These are phyloP conservation scores for Proterorhinus semilunaris DNA, from an alignment of 2,113 vertebrate species.

Conservation along the genomic window DNA sequence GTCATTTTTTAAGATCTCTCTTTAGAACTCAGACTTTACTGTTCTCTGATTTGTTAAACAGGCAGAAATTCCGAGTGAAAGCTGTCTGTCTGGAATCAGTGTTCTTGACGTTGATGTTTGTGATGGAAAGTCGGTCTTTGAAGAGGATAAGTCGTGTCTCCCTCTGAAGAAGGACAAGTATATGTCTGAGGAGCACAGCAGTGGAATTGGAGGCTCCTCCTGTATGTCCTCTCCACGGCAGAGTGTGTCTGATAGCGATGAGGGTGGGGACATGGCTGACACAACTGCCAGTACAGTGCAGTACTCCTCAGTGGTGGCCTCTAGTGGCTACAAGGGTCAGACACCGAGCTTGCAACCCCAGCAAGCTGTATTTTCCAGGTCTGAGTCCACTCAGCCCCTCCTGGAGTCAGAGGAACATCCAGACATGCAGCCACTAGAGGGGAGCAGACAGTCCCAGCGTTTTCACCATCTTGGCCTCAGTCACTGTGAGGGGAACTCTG, in stretches of 20 bases:
- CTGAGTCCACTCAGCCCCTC: slow-evolving; percentile 95
- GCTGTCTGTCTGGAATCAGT: slow-evolving; percentile 84
- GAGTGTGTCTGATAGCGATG: slow-evolving; percentile 91
- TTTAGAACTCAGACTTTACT: too few species aligned
- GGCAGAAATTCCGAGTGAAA: slow-evolving; percentile 86
- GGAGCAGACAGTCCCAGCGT: slow-evolving; percentile 67
- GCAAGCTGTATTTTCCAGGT: slow-evolving; percentile 85
- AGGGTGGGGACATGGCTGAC: slow-evolving; percentile 84
- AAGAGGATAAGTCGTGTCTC: slow-evolving; percentile 85
- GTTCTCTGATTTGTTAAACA: slow-evolving; percentile 44
- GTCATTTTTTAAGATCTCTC: too few species aligned
- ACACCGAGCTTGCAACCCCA: slow-evolving; percentile 64
- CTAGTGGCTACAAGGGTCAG: slow-evolving; percentile 90
- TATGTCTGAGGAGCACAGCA: slow-evolving; percentile 93
- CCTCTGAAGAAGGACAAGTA: slow-evolving; percentile 91
- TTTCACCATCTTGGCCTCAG: slow-evolving; percentile 72
- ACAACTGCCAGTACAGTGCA: slow-evolving; percentile 92
- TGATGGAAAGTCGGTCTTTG: slow-evolving; percentile 81
- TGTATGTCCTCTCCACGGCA: slow-evolving; percentile 96
- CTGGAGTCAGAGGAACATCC: slow-evolving; percentile 88
- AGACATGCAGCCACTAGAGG: slow-evolving; percentile 57
- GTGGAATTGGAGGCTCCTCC: slow-evolving; percentile 94
- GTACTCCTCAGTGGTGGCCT: slow-evolving; percentile 91
- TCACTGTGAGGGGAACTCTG: slow-evolving; percentile 40
- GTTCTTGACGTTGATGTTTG: slow-evolving; percentile 87